Evolutionary conservation across 1,140 invertebrate species (phyloP).

Genomic region (Tetramorium parvispinum): DNA sequence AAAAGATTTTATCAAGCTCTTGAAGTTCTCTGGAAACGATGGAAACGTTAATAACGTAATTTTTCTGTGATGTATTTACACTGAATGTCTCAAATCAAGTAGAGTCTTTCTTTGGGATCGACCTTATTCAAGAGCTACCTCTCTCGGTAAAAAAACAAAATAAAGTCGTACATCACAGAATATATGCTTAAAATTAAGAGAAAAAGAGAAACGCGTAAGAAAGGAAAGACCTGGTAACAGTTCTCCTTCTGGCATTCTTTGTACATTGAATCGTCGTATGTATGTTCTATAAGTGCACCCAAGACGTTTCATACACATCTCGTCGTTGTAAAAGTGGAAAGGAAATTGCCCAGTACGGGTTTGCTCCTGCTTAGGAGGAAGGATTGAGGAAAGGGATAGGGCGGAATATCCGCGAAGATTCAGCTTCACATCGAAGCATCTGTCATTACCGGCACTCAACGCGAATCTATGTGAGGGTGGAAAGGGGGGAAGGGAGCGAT

Average conservation of each 20-base stretch:
- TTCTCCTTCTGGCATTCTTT: conserved; percentile 54
- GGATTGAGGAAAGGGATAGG: background rate
- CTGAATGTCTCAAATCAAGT: conserved; percentile 28
- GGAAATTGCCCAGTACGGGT: conserved; percentile 10
- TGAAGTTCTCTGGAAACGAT: background rate
- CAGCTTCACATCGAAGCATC: conserved; percentile 70
- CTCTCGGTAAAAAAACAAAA: conserved; percentile 22
- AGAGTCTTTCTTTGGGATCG: conserved; percentile 34
- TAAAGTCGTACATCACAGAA: conserved; percentile 50
- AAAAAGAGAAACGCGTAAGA: conserved; percentile 17
- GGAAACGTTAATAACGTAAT: conserved; percentile 27
- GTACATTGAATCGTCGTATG: conserved; percentile 50
- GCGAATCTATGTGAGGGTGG: background rate
- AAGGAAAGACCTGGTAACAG: conserved; percentile 57
- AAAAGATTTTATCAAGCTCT: conserved; percentile 50
- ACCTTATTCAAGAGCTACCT: conserved; percentile 1
- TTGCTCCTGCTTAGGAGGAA: background rate
- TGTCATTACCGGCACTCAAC: conserved; percentile 43
- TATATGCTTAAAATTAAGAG: conserved; percentile 36
- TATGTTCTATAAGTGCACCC: conserved; percentile 34
- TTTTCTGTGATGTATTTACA: conserved; percentile 34
- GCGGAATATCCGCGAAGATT: conserved; percentile 73
- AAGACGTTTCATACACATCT: conserved; percentile 36
- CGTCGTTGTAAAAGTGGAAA: conserved; percentile 49
- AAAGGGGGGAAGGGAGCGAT: background rate